phyloP scores from a whole-genome alignment of 1,140 invertebrate genomes.

The Homarus americanus region DNA sequence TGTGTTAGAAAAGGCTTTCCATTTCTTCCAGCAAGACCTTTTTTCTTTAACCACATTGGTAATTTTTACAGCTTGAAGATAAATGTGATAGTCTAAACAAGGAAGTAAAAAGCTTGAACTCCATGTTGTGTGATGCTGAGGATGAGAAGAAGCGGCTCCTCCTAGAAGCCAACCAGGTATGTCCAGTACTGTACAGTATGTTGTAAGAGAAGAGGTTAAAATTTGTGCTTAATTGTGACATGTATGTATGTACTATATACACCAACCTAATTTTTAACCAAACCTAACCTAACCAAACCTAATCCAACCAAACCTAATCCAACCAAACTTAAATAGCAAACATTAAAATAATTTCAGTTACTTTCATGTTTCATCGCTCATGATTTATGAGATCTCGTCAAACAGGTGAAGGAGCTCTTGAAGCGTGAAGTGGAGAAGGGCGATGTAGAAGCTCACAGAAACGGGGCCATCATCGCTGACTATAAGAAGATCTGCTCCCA shows the following conservation, averaged over 20 bases:
- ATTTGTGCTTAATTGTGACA: no score
- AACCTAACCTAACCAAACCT: no score
- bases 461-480: conserved; percentile 89
- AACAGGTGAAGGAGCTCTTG: conserved; percentile 89
- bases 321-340: no score
- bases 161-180: conserved; percentile 85
- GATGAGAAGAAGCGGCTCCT: conserved; percentile 91
- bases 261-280: no score
- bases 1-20: no score
- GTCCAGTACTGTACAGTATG: no score
- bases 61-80: conserved; percentile 82
- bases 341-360: background rate
- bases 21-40: no score
- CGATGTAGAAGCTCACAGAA: conserved; percentile 86
- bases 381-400: no score
- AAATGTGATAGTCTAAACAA: conserved; percentile 87
- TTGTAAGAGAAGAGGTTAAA: no score
- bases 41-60: no score
- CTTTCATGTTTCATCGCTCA: background rate
- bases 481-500: conserved; percentile 94
- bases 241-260: no score
- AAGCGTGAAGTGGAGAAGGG: conserved; percentile 87
- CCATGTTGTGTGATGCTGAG: conserved; percentile 86
- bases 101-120: conserved; percentile 88
- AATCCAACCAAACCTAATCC: no score